Evolutionary conservation across 2,888 invertebrate species (phyloP).

Genomic region (Latrodectus elegans): DNA sequence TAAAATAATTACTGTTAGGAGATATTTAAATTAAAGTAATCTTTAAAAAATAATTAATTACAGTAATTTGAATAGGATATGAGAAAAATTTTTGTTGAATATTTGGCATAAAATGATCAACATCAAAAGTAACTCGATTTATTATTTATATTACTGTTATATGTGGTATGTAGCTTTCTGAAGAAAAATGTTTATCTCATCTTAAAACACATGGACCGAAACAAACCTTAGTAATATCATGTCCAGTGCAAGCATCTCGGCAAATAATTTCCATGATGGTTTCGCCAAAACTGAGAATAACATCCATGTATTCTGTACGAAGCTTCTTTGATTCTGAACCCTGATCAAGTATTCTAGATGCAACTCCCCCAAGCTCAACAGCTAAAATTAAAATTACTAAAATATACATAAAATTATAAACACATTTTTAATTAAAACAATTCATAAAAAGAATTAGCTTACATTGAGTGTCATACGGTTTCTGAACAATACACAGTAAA

Average conservation of each 20-base stretch:
- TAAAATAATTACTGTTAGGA: too few relatives aligned
- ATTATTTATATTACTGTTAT: too few relatives aligned
- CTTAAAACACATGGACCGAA: too few relatives aligned
- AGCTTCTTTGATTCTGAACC: constrained; percentile 75
- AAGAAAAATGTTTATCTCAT: too few relatives aligned
- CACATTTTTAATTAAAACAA: background rate
- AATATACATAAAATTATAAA: background rate
- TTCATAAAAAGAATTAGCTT: background rate
- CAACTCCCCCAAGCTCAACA: constrained; percentile 25
- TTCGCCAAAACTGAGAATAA: constrained; percentile 85
- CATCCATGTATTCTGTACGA: constrained; percentile 77
- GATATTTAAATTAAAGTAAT: too few relatives aligned
- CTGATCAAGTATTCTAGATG: constrained; percentile 65
- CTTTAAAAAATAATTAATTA: too few relatives aligned
- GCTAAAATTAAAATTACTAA: constrained; percentile 8
- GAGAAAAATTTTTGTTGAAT: too few relatives aligned
- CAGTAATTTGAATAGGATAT: too few relatives aligned
- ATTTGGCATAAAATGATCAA: too few relatives aligned
- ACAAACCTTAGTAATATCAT: constrained; percentile 85
- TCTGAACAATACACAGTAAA: constrained; percentile 81
- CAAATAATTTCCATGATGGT: constrained; percentile 87
- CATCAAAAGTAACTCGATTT: too few relatives aligned
- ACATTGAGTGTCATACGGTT: constrained; percentile 63
- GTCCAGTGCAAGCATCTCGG: constrained; percentile 89
- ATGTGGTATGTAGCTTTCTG: too few relatives aligned